phyloP scores from a whole-genome alignment of 2,888 invertebrate genomes.

The Eristalis tenax region DNA sequence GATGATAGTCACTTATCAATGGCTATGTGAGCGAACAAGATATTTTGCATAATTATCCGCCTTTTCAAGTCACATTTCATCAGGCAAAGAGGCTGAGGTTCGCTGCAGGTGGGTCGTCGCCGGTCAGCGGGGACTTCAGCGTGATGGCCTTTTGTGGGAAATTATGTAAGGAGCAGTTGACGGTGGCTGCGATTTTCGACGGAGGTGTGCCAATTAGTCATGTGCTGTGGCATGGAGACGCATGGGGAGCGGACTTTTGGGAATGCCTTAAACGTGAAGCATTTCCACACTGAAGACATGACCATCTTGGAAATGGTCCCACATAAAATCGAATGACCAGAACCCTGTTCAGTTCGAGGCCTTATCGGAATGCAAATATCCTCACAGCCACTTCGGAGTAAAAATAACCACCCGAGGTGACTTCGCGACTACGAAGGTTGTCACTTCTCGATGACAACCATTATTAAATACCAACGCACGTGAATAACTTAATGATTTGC shows the following conservation, averaged over 20 bases:
- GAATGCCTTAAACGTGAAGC: background rate
- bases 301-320: too few species aligned
- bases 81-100: background rate
- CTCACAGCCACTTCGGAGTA: background rate
- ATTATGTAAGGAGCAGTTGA: background rate
- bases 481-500: background rate
- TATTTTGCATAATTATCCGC: slow-evolving; percentile 23
- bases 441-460: background rate
- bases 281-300: background rate
- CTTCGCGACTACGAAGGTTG: background rate
- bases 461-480: background rate
- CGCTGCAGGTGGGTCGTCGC: background rate
- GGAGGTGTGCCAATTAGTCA: too few species aligned
- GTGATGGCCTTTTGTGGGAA: background rate
- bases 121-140: background rate
- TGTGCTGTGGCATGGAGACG: too few species aligned
- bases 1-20: slow-evolving; percentile 35
- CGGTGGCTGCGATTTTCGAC: too few species aligned
- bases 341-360: background rate
- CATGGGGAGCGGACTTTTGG: background rate
- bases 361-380: background rate
- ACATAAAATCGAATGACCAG: too few species aligned
- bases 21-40: slow-evolving; percentile 11
- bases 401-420: background rate
- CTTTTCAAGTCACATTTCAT: slow-evolving; percentile 1